Evolutionary conservation across 2,113 vertebrate genomes (phyloP), one percentile per base, ranked within the genome.

Genomic region (Promerops cafer): DNA sequence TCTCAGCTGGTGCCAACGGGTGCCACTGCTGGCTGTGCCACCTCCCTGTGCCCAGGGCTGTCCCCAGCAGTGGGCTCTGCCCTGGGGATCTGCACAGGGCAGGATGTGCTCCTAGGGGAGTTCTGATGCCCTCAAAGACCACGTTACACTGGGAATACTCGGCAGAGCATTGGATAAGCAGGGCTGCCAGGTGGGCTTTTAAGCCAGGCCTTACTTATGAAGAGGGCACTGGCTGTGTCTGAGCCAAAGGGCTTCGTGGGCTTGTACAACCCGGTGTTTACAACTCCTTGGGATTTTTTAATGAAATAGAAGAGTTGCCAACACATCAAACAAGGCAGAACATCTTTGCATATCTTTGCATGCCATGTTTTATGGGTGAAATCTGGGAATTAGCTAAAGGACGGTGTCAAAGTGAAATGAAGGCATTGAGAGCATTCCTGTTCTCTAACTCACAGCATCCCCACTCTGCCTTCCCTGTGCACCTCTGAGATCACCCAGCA

Each of bases 121-220:
- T 54, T 93, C 19, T 16, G 16, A 71, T 50, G 64, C 71, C 76
- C 81, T 74, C 64, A 50, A 1, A 40, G 27, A 40, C 21, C 3
- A 0, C 72, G 56, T 93, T 94, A 49, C 79, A 5, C 45, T 93
- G 93, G 96, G 81, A 95, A 90, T 87, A 16, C 64, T 72, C 92
- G 82, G 49, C 79, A 83, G 83, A 72, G 71, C 6, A 18, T 64
- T 83, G 83, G 89, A 64, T 79, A 70, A 95, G 87, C 96, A 92
- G 14, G 23, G 79, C 85, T 61, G 89, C 96, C 94, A 90, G 89
- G 82, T 81, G 94, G 87, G 89, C 82, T 81, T 90, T 81, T 77
- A 77, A 91, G 86, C 88, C 93, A 35, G 81, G 54, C 2, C 9
- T 24, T 77, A 66, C 92, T 95, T 94, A 33, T 71, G 11, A 28